Conservation (phyloP, 2,113 vertebrate species). For the Myocastor coypus region DNA sequence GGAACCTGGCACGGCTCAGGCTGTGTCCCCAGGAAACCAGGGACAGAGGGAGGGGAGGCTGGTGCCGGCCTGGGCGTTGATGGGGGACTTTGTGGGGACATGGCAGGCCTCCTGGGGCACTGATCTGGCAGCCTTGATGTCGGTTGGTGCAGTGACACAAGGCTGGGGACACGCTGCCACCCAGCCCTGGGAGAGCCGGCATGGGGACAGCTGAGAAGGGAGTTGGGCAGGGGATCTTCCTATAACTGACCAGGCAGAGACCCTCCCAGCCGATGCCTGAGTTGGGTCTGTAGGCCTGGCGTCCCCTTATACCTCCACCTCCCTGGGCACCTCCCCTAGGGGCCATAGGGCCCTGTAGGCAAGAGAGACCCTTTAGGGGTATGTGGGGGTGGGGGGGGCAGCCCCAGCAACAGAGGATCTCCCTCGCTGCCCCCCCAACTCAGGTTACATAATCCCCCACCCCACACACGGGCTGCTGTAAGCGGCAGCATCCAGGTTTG, state of each 20-base stretch:
- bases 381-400: not conserved
- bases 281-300: not conserved
- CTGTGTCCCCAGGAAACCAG: not conserved
- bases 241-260: not conserved
- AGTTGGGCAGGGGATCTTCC: not conserved
- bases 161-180: rapidly evolving
- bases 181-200: not conserved
- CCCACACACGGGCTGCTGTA: not conserved
- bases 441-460: constrained; percentile 74
- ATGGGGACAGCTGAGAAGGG: not conserved
- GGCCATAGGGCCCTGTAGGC: not conserved
- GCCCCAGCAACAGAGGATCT: not conserved
- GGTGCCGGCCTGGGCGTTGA: not conserved
- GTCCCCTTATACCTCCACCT: not conserved
- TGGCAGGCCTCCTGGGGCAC: not conserved
- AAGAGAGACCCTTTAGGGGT: not conserved
- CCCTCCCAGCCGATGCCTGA: not conserved
- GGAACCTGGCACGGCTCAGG: not conserved
- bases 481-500: constrained; percentile 46
- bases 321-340: not conserved
- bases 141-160: not conserved
- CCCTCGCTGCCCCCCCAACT: not conserved
- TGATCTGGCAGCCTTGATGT: not conserved
- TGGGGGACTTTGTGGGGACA: not conserved
- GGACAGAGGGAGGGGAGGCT: not conserved